Percentiles rank a stretch among this genome's conserved stretches.
phyloP scores from a whole-genome alignment of 2,113 vertebrate species.

The Scopus umbretta region DNA sequence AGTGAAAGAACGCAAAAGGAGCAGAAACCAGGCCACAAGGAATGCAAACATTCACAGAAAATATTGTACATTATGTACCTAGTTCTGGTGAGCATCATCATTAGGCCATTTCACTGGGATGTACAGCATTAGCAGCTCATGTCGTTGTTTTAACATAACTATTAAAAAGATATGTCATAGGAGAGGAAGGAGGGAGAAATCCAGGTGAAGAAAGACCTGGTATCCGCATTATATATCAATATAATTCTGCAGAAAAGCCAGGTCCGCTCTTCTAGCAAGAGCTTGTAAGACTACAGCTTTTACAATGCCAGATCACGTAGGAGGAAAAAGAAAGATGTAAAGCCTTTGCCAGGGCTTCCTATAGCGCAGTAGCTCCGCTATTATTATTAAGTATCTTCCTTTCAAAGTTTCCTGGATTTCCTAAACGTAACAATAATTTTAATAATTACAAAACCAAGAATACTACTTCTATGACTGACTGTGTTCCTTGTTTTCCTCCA shows the following conservation, averaged over 20 bases:
- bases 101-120: not conserved
- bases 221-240: not conserved
- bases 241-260: not conserved
- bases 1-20: conserved; percentile 23
- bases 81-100: conserved; percentile 35
- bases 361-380: not conserved
- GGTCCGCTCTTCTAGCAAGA: not conserved
- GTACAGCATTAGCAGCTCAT: not conserved
- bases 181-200: not conserved
- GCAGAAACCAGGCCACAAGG: conserved; percentile 33
- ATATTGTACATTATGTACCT: not conserved
- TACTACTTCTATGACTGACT: conserved; percentile 36
- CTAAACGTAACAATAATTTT: conserved; percentile 70
- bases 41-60: conserved; percentile 34
- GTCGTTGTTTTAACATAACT: not conserved
- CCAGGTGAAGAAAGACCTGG: not conserved
- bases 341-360: conserved; percentile 18
- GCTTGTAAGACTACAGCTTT: not conserved
- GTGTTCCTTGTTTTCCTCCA: conserved; percentile 69
- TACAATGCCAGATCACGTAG: conserved; percentile 13
- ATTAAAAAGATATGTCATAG: not conserved
- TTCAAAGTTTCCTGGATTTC: conserved; percentile 59
- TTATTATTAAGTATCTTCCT: conserved; percentile 43
- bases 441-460: conserved; percentile 68
- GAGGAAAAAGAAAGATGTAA: not conserved